A percentile compares a stretch with the other conserved stretches of the same genome.
phyloP scores from a whole-genome alignment of 2,888 invertebrate genomes.

The Amphiduros pacificus region DNA sequence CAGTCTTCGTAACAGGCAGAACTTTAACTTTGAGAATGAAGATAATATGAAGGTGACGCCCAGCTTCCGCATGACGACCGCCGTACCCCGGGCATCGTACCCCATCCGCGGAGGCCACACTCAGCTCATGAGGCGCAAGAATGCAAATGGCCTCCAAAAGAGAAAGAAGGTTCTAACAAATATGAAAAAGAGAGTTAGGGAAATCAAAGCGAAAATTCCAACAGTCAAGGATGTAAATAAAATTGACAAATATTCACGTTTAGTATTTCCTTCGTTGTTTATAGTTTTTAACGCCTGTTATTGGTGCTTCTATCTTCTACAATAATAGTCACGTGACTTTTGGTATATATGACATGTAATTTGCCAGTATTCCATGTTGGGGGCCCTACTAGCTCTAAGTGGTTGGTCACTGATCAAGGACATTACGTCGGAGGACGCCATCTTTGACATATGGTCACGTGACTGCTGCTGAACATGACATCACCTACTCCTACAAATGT shows the following conservation, averaged over 20 bases:
- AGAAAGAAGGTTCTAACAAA: constrained; percentile 39
- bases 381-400: no score
- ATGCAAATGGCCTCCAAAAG: constrained; percentile 34
- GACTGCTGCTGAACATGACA: no score
- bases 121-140: constrained; percentile 23
- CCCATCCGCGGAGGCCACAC: constrained; percentile 30
- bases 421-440: no score
- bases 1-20: constrained; percentile 67
- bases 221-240: constrained; percentile 89
- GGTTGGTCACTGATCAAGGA: no score
- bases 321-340: no score
- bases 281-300: constrained; percentile 93
- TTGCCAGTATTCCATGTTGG: no score
- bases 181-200: constrained; percentile 47
- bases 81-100: constrained; percentile 41
- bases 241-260: constrained; percentile 95
- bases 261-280: constrained; percentile 94
- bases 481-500: no score
- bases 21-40: constrained; percentile 42
- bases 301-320: constrained; percentile 75
- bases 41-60: constrained; percentile 33
- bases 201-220: constrained; percentile 48
- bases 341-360: no score
- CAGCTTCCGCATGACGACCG: constrained; percentile 42
- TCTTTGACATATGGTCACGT: no score